Percentiles rank a stretch among this genome's conserved stretches.
phyloP scores from a whole-genome alignment of 2,888 invertebrate genomes.

The Drosophila demipolita region DNA sequence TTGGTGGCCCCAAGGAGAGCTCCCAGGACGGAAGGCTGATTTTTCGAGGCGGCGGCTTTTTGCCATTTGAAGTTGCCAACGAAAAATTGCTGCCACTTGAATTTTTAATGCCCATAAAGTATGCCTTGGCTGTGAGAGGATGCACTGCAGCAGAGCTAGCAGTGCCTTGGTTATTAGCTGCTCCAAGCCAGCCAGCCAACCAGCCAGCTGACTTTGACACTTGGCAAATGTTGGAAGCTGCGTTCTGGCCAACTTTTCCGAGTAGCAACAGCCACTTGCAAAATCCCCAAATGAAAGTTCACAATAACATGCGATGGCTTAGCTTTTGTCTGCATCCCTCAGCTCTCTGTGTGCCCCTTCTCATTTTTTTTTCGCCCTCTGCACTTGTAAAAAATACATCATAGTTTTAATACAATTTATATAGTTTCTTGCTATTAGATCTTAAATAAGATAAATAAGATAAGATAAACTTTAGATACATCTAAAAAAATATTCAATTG shows the following conservation, averaged over 20 bases:
- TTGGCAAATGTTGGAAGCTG: slow-evolving; percentile 59
- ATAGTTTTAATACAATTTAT: not conserved
- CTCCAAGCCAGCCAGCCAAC: slow-evolving; percentile 17
- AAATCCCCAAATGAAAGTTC: slow-evolving; percentile 72
- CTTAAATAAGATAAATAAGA: not conserved
- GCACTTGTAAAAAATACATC: not conserved
- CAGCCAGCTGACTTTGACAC: slow-evolving; percentile 72
- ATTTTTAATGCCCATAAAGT: slow-evolving; percentile 84
- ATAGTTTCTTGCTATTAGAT: not conserved
- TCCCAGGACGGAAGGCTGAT: slow-evolving; percentile 18
- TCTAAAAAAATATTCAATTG: not conserved
- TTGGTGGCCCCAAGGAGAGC: slow-evolving; percentile 64
- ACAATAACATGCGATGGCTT: slow-evolving; percentile 78
- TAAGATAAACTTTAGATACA: not conserved
- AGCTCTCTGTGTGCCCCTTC: not conserved
- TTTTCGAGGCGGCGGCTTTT: slow-evolving; percentile 64
- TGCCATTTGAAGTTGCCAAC: slow-evolving; percentile 80
- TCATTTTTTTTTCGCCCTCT: not conserved
- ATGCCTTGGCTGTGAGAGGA: slow-evolving; percentile 66
- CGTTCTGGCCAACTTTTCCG: slow-evolving; percentile 16
- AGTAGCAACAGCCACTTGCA: slow-evolving; percentile 21
- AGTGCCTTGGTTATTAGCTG: slow-evolving; percentile 53
- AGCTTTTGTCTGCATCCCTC: slow-evolving; percentile 67
- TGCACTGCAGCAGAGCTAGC: slow-evolving; percentile 57
- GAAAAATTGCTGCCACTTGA: slow-evolving; percentile 85